Percentiles rank a stretch among this genome's conserved stretches.
phyloP scores from a whole-genome alignment of 2,797 vertebrate species.

The Labeo calbasu region DNA sequence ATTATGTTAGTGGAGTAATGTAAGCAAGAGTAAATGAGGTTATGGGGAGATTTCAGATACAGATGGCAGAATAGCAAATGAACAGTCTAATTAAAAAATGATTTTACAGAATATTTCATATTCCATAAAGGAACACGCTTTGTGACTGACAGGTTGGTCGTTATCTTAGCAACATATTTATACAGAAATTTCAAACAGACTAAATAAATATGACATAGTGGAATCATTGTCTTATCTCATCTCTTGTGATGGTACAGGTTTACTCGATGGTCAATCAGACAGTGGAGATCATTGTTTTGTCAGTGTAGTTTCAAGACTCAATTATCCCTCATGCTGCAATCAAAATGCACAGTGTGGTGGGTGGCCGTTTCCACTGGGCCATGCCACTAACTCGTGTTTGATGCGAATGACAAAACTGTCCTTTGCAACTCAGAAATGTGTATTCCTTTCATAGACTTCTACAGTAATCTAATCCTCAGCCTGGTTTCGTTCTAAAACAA shows the following conservation, averaged over 20 bases:
- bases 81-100: not conserved
- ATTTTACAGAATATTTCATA: not conserved
- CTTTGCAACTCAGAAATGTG: constrained; percentile 7
- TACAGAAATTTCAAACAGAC: not conserved
- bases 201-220: constrained; percentile 38
- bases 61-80: not conserved
- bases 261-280: constrained; percentile 41
- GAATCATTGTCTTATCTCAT: constrained; percentile 30
- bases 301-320: constrained; percentile 34
- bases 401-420: constrained; percentile 27
- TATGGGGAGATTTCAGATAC: not conserved
- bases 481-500: constrained; percentile 28
- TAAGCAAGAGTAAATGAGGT: not conserved
- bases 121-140: not conserved
- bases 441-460: not conserved
- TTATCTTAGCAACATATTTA: not conserved
- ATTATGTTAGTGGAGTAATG: not conserved
- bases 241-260: constrained; percentile 23
- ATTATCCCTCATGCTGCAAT: constrained; percentile 31
- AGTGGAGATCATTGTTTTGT: constrained; percentile 65
- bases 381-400: not conserved
- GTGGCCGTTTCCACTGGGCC: constrained; percentile 12
- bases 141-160: not conserved
- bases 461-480: not conserved
- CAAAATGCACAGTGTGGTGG: constrained; percentile 33